These are phyloP conservation scores for Pollicipes pollicipes DNA, from an alignment of 1,140 invertebrate genomes.

Conservation along the genomic window DNA sequence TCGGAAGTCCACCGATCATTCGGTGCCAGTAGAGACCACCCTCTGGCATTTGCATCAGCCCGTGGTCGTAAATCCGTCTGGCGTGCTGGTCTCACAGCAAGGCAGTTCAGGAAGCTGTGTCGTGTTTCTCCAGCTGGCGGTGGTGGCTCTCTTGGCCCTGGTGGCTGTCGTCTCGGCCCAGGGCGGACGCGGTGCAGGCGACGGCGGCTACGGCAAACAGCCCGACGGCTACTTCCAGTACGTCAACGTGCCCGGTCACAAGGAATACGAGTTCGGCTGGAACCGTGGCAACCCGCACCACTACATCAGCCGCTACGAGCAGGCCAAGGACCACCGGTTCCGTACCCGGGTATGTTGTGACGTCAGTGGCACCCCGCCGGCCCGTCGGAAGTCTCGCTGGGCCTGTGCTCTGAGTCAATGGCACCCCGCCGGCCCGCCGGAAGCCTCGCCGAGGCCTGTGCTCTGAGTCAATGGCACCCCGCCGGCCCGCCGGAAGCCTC, in stretches of 20 bases:
- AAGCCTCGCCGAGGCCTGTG: too few relatives aligned
- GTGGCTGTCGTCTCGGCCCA: background rate
- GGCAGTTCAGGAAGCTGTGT: too few relatives aligned
- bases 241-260: conserved; percentile 24
- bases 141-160: background rate
- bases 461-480: too few relatives aligned
- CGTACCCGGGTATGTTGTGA: conserved; percentile 24
- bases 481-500: too few relatives aligned
- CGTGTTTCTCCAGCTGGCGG: background rate
- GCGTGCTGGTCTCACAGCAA: too few relatives aligned
- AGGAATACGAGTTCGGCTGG: conserved; percentile 27
- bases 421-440: background rate
- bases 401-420: too few relatives aligned
- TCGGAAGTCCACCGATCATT: too few relatives aligned
- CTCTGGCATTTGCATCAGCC: too few relatives aligned
- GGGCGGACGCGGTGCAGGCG: background rate
- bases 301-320: conserved; percentile 26
- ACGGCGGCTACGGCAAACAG: conserved; percentile 12
- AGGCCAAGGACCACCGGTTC: conserved; percentile 24
- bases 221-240: conserved; percentile 25
- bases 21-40: too few relatives aligned
- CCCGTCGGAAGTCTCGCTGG: too few relatives aligned
- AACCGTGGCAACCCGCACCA: conserved; percentile 26
- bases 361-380: background rate
- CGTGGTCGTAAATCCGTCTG: too few relatives aligned